Base-by-base conservation (phyloP, 1,140 invertebrate species). In the Anastatus disparis region DNA sequence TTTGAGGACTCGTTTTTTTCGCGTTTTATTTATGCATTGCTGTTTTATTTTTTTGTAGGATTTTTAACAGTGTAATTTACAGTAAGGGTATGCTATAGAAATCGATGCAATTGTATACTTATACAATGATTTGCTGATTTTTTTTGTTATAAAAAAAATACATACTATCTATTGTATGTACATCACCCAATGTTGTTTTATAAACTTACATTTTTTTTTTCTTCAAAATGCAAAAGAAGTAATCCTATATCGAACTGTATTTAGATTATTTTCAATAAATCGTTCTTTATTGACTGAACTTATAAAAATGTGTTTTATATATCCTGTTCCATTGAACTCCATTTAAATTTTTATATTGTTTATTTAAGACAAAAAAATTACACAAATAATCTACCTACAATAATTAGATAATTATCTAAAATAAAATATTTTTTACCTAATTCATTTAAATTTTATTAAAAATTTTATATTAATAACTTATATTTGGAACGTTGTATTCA, bases 201-300 rank as follows among this genome's bases (percentile, higher is more conserved):
- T 42, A 63, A n/a, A 70, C 38, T 59, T 68, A 50, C 42, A 48
- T 22, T 44, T 52, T 61, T 42, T 22, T 22, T 59, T 55, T 56
- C 8, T 50, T 2, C 1, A 35, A 31, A 63, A 63, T 17, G 29
- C 13, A 40, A 59, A 52, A 22, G 4, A 20, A 58, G 31, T 42
- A 42, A 69, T 29, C n/a, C 12, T 69, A 50, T 27, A 62, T 53
- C 3, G 17, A 70, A 46, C 13, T 70, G 68, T 70, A 70, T 70
- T 70, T 69, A 61, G 24, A 69, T 68, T 69, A 69, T 53, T 69
- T 53, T 63, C 40, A 70, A 70, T 70, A 70, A 70, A 70, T 70
- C 31, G 50, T 63, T 70, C 52, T 70, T 70, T 56, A 63, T 70
- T 38, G 59, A 70, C 58, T 31, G 26, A 70, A 61, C 8, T 44